These are phyloP conservation scores for Catalaphyllia jardinei DNA, from an alignment of 64 coral and sea anemone genomes.

Conservation along the genomic window DNA sequence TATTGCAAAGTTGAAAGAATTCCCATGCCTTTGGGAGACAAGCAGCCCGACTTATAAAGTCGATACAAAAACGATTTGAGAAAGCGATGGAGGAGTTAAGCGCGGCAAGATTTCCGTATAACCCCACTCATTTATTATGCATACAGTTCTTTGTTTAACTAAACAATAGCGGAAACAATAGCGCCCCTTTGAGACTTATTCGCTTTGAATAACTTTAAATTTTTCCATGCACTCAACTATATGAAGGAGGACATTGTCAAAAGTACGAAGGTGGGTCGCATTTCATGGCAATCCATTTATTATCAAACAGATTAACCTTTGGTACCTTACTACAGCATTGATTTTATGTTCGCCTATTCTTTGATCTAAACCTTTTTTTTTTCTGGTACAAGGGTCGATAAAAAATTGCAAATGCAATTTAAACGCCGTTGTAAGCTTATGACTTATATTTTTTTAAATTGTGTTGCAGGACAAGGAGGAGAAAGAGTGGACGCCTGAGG, in stretches of 20 bases:
- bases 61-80: conserved; percentile 3
- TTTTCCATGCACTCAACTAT: conserved; percentile 59
- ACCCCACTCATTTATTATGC: too few species aligned
- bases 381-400: not conserved
- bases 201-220: too few species aligned
- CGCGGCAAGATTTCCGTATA: conserved; percentile 23
- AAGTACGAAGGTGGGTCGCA: not conserved
- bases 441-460: conserved; percentile 4
- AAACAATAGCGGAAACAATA: too few species aligned
- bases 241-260: conserved; percentile 67
- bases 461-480: conserved; percentile 28
- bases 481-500: conserved; percentile 45
- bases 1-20: conserved; percentile 56
- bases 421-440: not conserved
- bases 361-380: not conserved
- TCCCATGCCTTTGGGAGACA: conserved; percentile 33
- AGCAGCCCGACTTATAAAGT: conserved; percentile 39
- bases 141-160: too few species aligned
- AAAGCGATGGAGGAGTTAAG: conserved; percentile 35
- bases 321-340: not conserved
- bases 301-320: conserved; percentile 19
- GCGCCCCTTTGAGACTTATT: too few species aligned
- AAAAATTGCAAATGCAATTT: not conserved
- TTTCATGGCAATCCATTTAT: not conserved
- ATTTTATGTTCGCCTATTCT: not conserved